These are phyloP conservation scores for Sphaeramia orbicularis DNA, from an alignment of 2,797 vertebrate genomes.

Conservation along the genomic window DNA sequence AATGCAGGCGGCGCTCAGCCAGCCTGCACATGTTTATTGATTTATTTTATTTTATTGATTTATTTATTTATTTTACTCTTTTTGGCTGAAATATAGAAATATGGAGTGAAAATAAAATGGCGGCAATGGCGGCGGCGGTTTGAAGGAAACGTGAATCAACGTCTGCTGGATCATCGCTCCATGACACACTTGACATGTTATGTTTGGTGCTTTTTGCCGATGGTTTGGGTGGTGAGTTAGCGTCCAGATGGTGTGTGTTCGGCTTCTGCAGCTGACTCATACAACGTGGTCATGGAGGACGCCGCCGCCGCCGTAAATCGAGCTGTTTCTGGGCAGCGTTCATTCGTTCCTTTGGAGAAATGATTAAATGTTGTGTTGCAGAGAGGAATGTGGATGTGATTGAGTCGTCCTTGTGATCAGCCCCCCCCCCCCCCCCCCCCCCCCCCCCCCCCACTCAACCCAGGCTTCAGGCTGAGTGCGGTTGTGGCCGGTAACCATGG, in stretches of 20 bases:
- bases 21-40: slow-evolving; percentile 30
- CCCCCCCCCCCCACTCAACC: background rate
- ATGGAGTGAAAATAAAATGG: too few relatives aligned
- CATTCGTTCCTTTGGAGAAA: slow-evolving; percentile 40
- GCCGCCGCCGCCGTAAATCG: slow-evolving; percentile 62
- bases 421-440: slow-evolving; percentile 27
- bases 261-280: too few relatives aligned
- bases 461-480: slow-evolving; percentile 54
- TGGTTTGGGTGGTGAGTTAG: slow-evolving; percentile 43
- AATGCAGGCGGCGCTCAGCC: slow-evolving; percentile 37
- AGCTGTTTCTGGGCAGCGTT: slow-evolving; percentile 64
- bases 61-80: slow-evolving; percentile 2
- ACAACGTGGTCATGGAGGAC: too few relatives aligned
- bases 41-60: too few relatives aligned
- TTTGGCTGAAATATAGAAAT: too few relatives aligned
- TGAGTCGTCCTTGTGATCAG: slow-evolving; percentile 75
- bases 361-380: slow-evolving; percentile 64
- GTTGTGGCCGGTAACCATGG: slow-evolving; percentile 78
- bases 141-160: slow-evolving; percentile 6
- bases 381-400: slow-evolving; percentile 61
- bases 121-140: background rate
- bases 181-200: slow-evolving; percentile 53
- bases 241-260: slow-evolving; percentile 65
- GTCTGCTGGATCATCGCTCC: slow-evolving; percentile 47
- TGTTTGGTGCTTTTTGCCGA: slow-evolving; percentile 57